phyloP scores from a whole-genome alignment of 2,888 invertebrate species.

The Iphiclides podalirius region DNA sequence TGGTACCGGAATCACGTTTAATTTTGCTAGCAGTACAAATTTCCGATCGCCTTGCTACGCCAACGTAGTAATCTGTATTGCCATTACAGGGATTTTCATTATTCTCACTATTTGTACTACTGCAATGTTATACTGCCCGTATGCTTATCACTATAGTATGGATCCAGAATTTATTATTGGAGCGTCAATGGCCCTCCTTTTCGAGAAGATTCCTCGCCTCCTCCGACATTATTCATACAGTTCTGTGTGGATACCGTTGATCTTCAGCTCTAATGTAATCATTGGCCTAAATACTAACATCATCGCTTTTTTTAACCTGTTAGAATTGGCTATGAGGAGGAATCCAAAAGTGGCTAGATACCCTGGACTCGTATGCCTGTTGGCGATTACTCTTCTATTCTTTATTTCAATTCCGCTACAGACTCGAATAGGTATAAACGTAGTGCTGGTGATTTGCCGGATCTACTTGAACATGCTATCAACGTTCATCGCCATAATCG shows the following conservation, averaged over 20 bases:
- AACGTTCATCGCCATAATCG: slow-evolving; percentile 42
- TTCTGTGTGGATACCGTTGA: slow-evolving; percentile 45
- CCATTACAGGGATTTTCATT: slow-evolving; percentile 37
- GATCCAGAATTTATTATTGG: slow-evolving; percentile 34
- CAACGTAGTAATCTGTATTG: slow-evolving; percentile 48
- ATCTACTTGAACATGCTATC: slow-evolving; percentile 35
- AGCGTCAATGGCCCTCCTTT: slow-evolving; percentile 41
- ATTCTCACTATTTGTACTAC: slow-evolving; percentile 41
- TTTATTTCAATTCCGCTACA: slow-evolving; percentile 49
- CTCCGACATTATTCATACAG: slow-evolving; percentile 43
- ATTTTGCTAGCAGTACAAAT: slow-evolving; percentile 44
- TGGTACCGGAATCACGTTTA: slow-evolving; percentile 54
- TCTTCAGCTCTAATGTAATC: slow-evolving; percentile 43
- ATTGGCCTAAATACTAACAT: slow-evolving; percentile 42
- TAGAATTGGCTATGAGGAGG: slow-evolving; percentile 43
- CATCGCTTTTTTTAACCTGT: slow-evolving; percentile 42
- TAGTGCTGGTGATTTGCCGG: slow-evolving; percentile 36
- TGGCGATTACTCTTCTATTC: slow-evolving; percentile 38
- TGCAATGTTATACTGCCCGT: slow-evolving; percentile 60
- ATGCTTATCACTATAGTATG: slow-evolving; percentile 43
- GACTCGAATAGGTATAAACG: slow-evolving; percentile 39
- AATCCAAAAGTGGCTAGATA: slow-evolving; percentile 39
- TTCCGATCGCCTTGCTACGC: slow-evolving; percentile 62
- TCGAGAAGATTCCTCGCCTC: slow-evolving; percentile 57
- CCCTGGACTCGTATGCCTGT: slow-evolving; percentile 45